These are phyloP conservation scores for Muscicapa striata DNA, from an alignment of 2,797 vertebrate species.

Conservation along the genomic window DNA sequence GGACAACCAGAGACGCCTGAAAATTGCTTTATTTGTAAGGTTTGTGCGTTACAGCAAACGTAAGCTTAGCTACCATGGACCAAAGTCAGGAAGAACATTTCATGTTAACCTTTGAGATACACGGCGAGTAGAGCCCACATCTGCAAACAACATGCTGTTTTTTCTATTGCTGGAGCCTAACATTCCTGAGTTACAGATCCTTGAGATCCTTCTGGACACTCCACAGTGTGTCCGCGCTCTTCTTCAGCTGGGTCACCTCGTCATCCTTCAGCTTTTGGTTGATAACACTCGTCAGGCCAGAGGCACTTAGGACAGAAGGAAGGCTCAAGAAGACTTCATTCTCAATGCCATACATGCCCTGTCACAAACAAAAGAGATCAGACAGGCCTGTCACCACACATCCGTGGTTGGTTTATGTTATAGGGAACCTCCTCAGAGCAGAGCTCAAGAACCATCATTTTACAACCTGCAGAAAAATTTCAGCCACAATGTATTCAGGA, in stretches of 20 bases:
- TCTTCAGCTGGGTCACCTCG: slow-evolving; percentile 88
- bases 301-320: slow-evolving; percentile 86
- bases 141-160: not conserved
- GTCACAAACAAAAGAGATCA: not conserved
- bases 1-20: slow-evolving; percentile 22
- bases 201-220: slow-evolving; percentile 93
- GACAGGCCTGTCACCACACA: not conserved
- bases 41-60: slow-evolving; percentile 57
- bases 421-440: not conserved
- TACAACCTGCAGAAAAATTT: not conserved
- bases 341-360: slow-evolving; percentile 90
- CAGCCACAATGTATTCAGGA: not conserved
- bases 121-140: not conserved
- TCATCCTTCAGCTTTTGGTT: slow-evolving; percentile 91
- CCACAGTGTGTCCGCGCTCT: slow-evolving; percentile 93
- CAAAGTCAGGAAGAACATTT: slow-evolving; percentile 46
- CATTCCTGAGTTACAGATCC: slow-evolving; percentile 80
- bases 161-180: not conserved
- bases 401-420: not conserved
- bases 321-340: slow-evolving; percentile 95
- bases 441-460: not conserved
- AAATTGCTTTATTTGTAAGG: slow-evolving; percentile 72
- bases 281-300: slow-evolving; percentile 87
- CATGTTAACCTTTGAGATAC: not conserved
- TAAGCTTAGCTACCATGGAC: slow-evolving; percentile 47